These are phyloP conservation scores for Labia minor DNA, from an alignment of 2,888 invertebrate species.

Conservation along the genomic window DNA sequence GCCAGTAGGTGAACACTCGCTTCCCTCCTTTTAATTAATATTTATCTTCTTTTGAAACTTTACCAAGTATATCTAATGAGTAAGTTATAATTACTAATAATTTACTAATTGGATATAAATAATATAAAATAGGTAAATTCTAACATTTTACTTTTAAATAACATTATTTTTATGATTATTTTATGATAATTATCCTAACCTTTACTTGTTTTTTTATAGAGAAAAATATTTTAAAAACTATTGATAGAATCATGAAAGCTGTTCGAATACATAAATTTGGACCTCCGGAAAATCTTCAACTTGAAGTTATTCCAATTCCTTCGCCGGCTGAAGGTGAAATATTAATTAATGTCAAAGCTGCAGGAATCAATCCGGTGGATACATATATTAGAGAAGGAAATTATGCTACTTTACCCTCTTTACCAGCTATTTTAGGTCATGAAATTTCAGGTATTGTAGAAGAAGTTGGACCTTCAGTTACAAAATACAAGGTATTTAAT, in stretches of 20 bases:
- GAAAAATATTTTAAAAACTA: neutral
- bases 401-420: slow-evolving; percentile 34
- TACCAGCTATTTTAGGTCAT: slow-evolving; percentile 43
- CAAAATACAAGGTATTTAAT: slow-evolving; percentile 35
- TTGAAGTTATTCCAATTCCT: slow-evolving; percentile 29
- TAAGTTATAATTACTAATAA: no score
- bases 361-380: slow-evolving; percentile 48
- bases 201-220: neutral
- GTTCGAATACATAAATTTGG: slow-evolving; percentile 38
- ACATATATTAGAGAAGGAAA: slow-evolving; percentile 44
- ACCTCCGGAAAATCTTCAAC: slow-evolving; percentile 36
- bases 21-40: neutral
- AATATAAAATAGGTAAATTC: no score
- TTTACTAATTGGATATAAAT: no score
- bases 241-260: slow-evolving; percentile 31
- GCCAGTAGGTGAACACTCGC: neutral
- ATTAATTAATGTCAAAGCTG: slow-evolving; percentile 38
- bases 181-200: neutral
- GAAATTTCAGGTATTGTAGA: slow-evolving; percentile 44
- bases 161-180: no score
- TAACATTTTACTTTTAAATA: no score
- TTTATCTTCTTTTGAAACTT: no score
- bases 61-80: no score
- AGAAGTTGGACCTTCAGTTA: slow-evolving; percentile 36
- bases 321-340: slow-evolving; percentile 33